These are phyloP conservation scores for Leptinotarsa undecemlineata DNA, from an alignment of 1,140 invertebrate genomes.

Conservation along the genomic window DNA sequence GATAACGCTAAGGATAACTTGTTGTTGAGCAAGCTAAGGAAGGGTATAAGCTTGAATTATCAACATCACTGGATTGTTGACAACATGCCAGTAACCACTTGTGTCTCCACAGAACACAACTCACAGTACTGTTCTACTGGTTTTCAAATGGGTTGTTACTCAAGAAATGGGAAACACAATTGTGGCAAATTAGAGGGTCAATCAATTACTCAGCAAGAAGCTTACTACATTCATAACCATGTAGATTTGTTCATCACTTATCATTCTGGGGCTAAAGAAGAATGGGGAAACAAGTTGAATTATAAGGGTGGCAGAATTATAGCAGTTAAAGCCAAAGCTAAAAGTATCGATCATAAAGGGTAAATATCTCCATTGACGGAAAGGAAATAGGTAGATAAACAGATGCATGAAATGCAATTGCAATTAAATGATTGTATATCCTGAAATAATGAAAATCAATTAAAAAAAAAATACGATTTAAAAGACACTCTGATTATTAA, in stretches of 20 bases:
- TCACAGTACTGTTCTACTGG: conserved; percentile 89
- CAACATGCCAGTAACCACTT: conserved; percentile 98
- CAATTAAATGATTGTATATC: too few species aligned
- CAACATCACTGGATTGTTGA: conserved; percentile 98
- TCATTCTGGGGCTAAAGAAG: conserved; percentile 82
- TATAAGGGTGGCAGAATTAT: conserved; percentile 90
- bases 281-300: conserved; percentile 78
- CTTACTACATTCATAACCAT: conserved; percentile 95
- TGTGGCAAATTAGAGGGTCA: conserved; percentile 32
- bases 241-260: conserved; percentile 92
- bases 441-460: too few species aligned
- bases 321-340: conserved; percentile 66
- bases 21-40: conserved; percentile 80
- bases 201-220: conserved; percentile 31
- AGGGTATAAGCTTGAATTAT: conserved; percentile 95
- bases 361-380: conserved; percentile 25
- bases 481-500: too few species aligned
- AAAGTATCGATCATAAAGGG: conserved; percentile 49
- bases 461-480: too few species aligned
- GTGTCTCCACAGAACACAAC: conserved; percentile 79
- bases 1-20: conserved; percentile 66
- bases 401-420: too few species aligned
- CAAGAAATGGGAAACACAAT: conserved; percentile 55
- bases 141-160: conserved; percentile 97
- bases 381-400: too few species aligned